phyloP scores from a whole-genome alignment of 2,888 invertebrate genomes.

The Plebejus anna region DNA sequence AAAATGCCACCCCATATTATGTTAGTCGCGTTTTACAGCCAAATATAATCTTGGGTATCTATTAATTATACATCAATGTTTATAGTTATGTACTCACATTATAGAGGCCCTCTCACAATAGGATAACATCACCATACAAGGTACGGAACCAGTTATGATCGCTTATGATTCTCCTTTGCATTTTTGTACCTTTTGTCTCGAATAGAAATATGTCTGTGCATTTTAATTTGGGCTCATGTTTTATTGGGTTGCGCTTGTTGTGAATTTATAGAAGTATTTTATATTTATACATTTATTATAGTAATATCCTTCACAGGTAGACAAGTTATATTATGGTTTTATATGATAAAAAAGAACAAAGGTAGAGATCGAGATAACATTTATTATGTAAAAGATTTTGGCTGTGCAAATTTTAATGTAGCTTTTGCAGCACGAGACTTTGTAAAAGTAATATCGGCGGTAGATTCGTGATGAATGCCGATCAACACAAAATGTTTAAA shows the following conservation, averaged over 20 bases:
- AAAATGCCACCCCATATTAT: neutral
- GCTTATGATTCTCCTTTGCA: conserved; percentile 67
- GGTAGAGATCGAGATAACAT: too few relatives aligned
- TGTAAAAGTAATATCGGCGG: too few relatives aligned
- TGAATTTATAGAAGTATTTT: neutral
- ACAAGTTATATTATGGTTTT: too few relatives aligned
- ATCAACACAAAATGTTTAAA: neutral
- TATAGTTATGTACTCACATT: conserved; percentile 39
- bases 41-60: neutral
- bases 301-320: too few relatives aligned
- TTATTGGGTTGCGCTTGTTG: neutral
- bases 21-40: neutral
- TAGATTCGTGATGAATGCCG: too few relatives aligned
- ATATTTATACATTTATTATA: too few relatives aligned
- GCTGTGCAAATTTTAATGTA: too few relatives aligned
- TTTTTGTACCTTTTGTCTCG: conserved; percentile 73
- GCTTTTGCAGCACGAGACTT: too few relatives aligned
- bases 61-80: conserved; percentile 32
- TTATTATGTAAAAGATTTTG: too few relatives aligned
- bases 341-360: too few relatives aligned
- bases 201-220: conserved; percentile 67
- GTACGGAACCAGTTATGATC: conserved; percentile 72
- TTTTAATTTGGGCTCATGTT: conserved; percentile 68
- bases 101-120: conserved; percentile 61
- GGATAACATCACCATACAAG: conserved; percentile 74